Evolutionary conservation across 2,888 invertebrate species (phyloP).

Genomic region (Crocallis elinguaria): DNA sequence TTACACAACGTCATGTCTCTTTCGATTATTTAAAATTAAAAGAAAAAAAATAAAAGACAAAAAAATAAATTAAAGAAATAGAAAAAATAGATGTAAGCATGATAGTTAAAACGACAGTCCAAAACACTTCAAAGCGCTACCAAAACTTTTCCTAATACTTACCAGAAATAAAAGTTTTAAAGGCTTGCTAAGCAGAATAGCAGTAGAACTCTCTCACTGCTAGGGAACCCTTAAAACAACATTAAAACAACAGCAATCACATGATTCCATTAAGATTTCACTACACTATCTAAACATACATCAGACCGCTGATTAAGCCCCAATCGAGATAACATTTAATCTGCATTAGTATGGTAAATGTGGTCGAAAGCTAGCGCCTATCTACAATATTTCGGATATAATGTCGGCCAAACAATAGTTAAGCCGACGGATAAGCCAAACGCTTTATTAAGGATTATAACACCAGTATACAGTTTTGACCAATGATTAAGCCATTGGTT

Average conservation of each 20-base stretch:
- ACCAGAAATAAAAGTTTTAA: too few species aligned
- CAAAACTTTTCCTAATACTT: too few species aligned
- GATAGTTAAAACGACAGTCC: too few species aligned
- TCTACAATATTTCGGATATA: constrained; percentile 18
- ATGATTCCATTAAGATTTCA: constrained; percentile 8
- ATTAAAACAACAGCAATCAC: background rate
- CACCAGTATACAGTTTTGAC: constrained; percentile 6
- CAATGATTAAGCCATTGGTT: constrained; percentile 4
- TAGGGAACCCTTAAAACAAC: too few species aligned
- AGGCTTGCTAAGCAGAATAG: too few species aligned
- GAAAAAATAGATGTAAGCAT: too few species aligned
- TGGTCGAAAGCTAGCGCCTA: constrained; percentile 11
- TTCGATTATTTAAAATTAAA: too few species aligned
- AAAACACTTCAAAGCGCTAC: too few species aligned
- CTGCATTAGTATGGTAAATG: constrained; percentile 12
- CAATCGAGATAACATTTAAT: constrained; percentile 18
- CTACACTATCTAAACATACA: constrained; percentile 5
- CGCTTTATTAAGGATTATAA: constrained; percentile 24
- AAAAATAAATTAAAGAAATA: too few species aligned
- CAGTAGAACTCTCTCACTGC: too few species aligned
- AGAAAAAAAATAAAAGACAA: too few species aligned
- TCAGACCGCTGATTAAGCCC: constrained; percentile 12
- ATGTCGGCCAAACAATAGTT: constrained; percentile 29
- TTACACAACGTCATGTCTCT: too few species aligned
- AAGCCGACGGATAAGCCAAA: constrained; percentile 22